Base-by-base conservation (phyloP, 64 coral and sea anemone genomes). In the Platygyra sinensis region DNA sequence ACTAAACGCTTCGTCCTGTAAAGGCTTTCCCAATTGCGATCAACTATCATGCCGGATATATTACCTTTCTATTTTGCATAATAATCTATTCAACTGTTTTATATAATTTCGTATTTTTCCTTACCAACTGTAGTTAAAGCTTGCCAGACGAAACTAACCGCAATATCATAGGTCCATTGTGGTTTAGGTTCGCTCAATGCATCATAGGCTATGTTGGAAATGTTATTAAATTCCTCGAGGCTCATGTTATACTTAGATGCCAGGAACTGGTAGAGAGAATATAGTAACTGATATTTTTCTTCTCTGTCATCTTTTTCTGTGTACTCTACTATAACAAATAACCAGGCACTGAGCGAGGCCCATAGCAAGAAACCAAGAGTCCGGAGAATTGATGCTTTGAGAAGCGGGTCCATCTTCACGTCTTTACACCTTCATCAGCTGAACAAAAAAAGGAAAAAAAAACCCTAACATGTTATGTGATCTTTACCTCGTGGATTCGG, bases 181-280 rank as follows among this genome's bases (percentile, higher is more conserved):
- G 10, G 28, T 0, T 57, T 74, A 10, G 91, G 91, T 22, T 52
- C 36, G 14, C 62, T 89, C 24, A 93, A 32, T 2, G 86, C 91
- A 18, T 73, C 52, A 62, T 89, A 80, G 4, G 62, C 88, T 20
- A 64, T 62, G 24, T 32, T 55, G 67, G 87, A 62, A 60, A 94
- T 79, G 18, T 28, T 71, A 27, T 76, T 71, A 20, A 94, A 94
- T 8, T 94, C 93, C 25, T 30, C 52, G 25, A 86, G 7, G 64
- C 72, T 86, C 87, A 94, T 94, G 87, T 94, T 94, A 28, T 62
- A 94, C 72, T 94, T 94, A 32, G 51, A 78, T 63, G 88, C 81
- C 73, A 94, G 79, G 33, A 63, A 85, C 19, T 78, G 25, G 33
- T 86, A 94, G 0, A 94, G 80, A 9, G 88, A 87, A 33, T 1